phyloP scores from a whole-genome alignment of 2,797 vertebrate genomes.

The Micrastur ruficollis region DNA sequence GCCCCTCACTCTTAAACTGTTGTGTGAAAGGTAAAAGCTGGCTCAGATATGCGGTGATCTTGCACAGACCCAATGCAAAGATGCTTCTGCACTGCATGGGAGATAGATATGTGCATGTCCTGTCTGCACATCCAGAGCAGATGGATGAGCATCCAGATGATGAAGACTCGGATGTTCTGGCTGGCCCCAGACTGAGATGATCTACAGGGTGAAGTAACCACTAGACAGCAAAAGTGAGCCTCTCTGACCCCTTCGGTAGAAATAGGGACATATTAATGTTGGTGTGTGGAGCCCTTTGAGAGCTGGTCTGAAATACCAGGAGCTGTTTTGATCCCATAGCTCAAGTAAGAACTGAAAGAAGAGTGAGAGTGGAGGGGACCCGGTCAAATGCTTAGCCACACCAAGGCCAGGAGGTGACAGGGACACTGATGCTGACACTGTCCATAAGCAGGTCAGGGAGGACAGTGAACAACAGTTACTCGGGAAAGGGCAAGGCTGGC shows the following conservation, averaged over 20 bases:
- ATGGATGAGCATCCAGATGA: background rate
- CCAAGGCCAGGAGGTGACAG: background rate
- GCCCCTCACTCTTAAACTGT: background rate
- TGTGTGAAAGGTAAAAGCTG: background rate
- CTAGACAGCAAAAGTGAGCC: background rate
- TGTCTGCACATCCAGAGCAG: background rate
- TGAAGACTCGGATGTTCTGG: background rate
- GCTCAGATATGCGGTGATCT: background rate
- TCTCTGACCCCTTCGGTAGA: background rate
- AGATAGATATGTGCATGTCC: background rate
- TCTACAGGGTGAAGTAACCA: background rate
- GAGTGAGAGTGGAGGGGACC: background rate
- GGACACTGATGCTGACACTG: background rate
- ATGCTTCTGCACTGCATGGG: fast-evolving
- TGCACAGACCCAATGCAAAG: background rate
- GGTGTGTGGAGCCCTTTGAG: background rate
- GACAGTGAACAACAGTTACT: background rate
- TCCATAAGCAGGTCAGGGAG: background rate
- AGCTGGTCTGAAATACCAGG: background rate
- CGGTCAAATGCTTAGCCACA: fast-evolving
- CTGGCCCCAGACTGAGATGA: background rate
- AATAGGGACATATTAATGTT: background rate
- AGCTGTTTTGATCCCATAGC: background rate
- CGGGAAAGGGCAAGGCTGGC: background rate
- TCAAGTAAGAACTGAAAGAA: background rate